Evolutionary conservation across 2,113 vertebrate species (phyloP).

Genomic region (Halcyon senegalensis): DNA sequence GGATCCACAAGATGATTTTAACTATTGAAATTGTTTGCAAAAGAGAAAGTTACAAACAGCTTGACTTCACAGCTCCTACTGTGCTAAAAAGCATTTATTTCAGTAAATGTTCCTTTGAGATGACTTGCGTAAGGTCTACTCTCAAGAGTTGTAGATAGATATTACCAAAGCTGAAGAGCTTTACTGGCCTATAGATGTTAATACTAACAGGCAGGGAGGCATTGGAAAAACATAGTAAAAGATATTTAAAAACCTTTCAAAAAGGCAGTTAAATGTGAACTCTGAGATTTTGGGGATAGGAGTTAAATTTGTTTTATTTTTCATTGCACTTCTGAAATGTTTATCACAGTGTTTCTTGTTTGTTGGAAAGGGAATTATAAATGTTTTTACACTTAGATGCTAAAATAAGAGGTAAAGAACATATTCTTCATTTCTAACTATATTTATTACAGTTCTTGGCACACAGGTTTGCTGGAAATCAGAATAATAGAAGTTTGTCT

Average conservation of each 20-base stretch:
- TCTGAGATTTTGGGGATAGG: background rate
- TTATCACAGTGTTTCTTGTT: background rate
- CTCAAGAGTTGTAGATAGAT: background rate
- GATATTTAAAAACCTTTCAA: background rate
- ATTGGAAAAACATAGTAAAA: background rate
- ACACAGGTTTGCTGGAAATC: background rate
- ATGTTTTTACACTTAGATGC: background rate
- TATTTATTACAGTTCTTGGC: background rate
- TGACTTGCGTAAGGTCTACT: background rate
- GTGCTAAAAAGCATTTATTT: background rate
- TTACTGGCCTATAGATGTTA: background rate
- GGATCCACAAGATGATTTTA: background rate
- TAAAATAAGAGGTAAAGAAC: background rate
- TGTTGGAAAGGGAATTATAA: background rate
- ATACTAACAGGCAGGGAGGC: background rate
- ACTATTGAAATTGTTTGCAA: background rate
- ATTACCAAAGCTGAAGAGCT: background rate
- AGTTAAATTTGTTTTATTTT: background rate
- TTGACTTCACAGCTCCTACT: background rate
- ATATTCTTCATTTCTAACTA: background rate
- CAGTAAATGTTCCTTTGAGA: background rate
- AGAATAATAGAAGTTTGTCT: background rate
- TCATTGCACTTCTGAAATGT: background rate
- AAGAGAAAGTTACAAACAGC: background rate
- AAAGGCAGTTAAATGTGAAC: background rate